Evolutionary conservation across 2,113 vertebrate genomes (phyloP).

Genomic region (Heterotis niloticus): DNA sequence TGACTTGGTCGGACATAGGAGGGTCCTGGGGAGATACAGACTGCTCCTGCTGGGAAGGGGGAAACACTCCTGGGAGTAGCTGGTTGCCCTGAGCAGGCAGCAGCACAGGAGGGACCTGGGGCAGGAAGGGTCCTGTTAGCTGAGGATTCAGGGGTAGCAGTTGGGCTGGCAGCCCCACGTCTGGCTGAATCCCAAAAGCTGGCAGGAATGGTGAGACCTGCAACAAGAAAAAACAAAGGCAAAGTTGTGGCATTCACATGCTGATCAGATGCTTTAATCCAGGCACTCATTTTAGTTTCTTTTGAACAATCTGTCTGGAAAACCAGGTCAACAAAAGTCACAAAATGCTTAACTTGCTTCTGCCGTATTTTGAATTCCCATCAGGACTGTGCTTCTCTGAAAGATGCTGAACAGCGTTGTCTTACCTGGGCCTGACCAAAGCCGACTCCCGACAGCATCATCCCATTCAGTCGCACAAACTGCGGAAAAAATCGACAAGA

Average conservation of each 20-base stretch:
- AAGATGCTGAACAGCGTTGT: background rate
- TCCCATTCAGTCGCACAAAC: slow-evolving; percentile 47
- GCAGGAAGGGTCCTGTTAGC: slow-evolving; percentile 49
- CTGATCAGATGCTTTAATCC: too few species aligned
- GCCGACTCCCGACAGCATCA: slow-evolving; percentile 51
- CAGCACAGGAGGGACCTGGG: slow-evolving; percentile 53
- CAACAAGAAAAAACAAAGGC: background rate
- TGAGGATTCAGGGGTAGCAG: slow-evolving; percentile 62
- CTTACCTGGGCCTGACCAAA: slow-evolving; percentile 55
- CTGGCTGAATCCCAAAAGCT: slow-evolving; percentile 59
- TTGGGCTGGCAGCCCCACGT: slow-evolving; percentile 57
- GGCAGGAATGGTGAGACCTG: slow-evolving; percentile 53
- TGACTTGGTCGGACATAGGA: slow-evolving; percentile 57
- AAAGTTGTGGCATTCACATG: background rate
- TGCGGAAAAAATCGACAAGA: background rate
- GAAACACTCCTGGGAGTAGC: slow-evolving; percentile 43
- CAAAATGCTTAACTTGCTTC: background rate
- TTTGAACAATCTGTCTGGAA: too few species aligned
- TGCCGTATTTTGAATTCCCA: background rate
- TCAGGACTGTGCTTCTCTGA: background rate
- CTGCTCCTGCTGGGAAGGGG: slow-evolving; percentile 60
- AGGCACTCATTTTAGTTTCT: background rate
- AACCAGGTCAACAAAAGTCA: background rate
- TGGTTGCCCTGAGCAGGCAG: slow-evolving; percentile 59
- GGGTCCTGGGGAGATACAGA: slow-evolving; percentile 45